Base-by-base conservation (phyloP, 1,140 invertebrate species). In the Oedothorax gibbosus region DNA sequence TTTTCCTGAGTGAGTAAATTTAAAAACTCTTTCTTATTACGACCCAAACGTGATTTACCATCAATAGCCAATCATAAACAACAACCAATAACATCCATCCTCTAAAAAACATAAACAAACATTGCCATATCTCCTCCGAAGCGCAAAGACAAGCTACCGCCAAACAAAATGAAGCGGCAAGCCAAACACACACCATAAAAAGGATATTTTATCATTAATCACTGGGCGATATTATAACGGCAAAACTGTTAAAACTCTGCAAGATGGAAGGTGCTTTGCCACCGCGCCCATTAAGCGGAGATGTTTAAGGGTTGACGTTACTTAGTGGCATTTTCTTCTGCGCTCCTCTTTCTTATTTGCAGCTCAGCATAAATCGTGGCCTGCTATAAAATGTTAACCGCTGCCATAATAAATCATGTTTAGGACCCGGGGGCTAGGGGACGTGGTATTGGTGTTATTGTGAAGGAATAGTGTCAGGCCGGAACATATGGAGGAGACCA, bases 331-430 rank as follows among this genome's bases (percentile, higher is more conserved):
- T 77, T 77, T 77, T 77, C 75, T 79, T 68, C 77, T 72, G 11
- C 10, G 69, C n/a, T 20, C 8, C 54, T 64, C 75, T 77, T 11
- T 49, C 57, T 51, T 78, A 65, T 66, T 78, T 65, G 76, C 76
- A 51, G n/a, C 77, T 77, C 57, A 77, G 77, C 77, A 68, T 79
- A 79, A 79, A 79, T 79, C 77, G 77, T 68, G 49, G 77, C 64
- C 77, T 79, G 51, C 77, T 79, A 79, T 79, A 79, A 79, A 79
- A 79, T 79, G 77, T 68, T 68, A 62, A 79, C 21, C 75, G 77
- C 77, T 79, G 77, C 53, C 77, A 66, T 51, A 7, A 79, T 79
- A 79, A 79, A 79, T 79, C 77, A 68, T 79, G 62, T 68, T 79
- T 79, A 79, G 51, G 77, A 79, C 77, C 75, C 20, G 21, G 53